These are phyloP conservation scores for Exocentrus adspersus DNA, from an alignment of 2,888 invertebrate species.

Conservation along the genomic window DNA sequence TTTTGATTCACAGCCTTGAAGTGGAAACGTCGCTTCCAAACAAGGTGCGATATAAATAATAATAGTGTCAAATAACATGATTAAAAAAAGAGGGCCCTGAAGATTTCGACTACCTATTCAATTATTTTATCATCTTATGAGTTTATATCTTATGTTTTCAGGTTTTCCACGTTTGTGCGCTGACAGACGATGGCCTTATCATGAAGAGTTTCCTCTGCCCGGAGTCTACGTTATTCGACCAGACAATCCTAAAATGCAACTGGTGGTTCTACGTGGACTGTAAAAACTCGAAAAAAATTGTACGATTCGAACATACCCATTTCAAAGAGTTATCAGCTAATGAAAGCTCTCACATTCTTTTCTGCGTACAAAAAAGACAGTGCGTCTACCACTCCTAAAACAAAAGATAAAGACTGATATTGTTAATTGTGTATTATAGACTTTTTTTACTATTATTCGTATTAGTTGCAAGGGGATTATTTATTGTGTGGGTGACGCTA, in stretches of 20 bases:
- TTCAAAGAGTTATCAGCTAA: slow-evolving; percentile 90
- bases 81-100: too few species aligned
- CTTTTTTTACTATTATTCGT: slow-evolving; percentile 17
- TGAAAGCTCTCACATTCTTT: slow-evolving; percentile 91
- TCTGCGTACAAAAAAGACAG: slow-evolving; percentile 81
- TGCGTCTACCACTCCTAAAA: slow-evolving; percentile 29
- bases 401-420: slow-evolving; percentile 42
- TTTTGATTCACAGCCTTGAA: too few species aligned
- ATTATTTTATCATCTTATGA: neutral
- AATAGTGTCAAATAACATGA: too few species aligned
- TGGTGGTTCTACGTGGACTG: slow-evolving; percentile 97
- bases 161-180: slow-evolving; percentile 92
- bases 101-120: too few species aligned
- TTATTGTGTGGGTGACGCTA: neutral
- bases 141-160: slow-evolving; percentile 59
- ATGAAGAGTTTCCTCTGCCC: slow-evolving; percentile 93
- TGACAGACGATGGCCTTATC: slow-evolving; percentile 88
- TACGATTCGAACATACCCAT: slow-evolving; percentile 92
- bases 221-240: slow-evolving; percentile 90
- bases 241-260: slow-evolving; percentile 90
- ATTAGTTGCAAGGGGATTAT: slow-evolving; percentile 11
- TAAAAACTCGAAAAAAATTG: slow-evolving; percentile 78
- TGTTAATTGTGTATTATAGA: slow-evolving; percentile 13
- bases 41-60: too few species aligned
- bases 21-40: too few species aligned